Evolutionary conservation across 2,888 invertebrate species (phyloP).

Genomic region (Penaeus monodon): DNA sequence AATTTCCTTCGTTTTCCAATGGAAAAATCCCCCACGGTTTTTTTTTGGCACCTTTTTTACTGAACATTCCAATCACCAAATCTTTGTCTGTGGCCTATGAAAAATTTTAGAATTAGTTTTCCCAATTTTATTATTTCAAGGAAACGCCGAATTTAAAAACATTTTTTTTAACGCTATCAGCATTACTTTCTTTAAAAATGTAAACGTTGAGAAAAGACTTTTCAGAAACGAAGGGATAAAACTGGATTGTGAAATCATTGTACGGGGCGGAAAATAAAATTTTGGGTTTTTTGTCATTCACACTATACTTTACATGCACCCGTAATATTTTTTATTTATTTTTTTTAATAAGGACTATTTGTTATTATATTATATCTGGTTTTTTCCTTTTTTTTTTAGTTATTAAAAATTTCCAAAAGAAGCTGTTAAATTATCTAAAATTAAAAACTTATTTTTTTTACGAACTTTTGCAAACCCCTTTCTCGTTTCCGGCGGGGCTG

Average conservation of each 20-base stretch:
- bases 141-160: too few relatives aligned
- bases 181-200: slow-evolving; percentile 80
- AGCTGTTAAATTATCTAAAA: too few relatives aligned
- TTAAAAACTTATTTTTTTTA: too few relatives aligned
- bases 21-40: slow-evolving; percentile 77
- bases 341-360: too few relatives aligned
- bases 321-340: slow-evolving; percentile 66
- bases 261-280: slow-evolving; percentile 81
- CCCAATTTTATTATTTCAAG: not conserved
- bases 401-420: too few relatives aligned
- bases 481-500: slow-evolving; percentile 85
- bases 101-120: not conserved
- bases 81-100: slow-evolving; percentile 85
- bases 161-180: not conserved
- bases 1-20: slow-evolving; percentile 81
- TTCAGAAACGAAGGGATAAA: slow-evolving; percentile 84
- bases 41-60: slow-evolving; percentile 73
- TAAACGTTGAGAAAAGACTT: slow-evolving; percentile 81
- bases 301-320: slow-evolving; percentile 78
- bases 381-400: too few relatives aligned
- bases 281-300: slow-evolving; percentile 89
- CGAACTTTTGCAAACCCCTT: slow-evolving; percentile 70
- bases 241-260: slow-evolving; percentile 75
- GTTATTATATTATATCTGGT: too few relatives aligned
- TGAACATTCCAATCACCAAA: slow-evolving; percentile 83